Evolutionary conservation across 2,888 invertebrate species (phyloP).

Genomic region (Diabrotica balteata): DNA sequence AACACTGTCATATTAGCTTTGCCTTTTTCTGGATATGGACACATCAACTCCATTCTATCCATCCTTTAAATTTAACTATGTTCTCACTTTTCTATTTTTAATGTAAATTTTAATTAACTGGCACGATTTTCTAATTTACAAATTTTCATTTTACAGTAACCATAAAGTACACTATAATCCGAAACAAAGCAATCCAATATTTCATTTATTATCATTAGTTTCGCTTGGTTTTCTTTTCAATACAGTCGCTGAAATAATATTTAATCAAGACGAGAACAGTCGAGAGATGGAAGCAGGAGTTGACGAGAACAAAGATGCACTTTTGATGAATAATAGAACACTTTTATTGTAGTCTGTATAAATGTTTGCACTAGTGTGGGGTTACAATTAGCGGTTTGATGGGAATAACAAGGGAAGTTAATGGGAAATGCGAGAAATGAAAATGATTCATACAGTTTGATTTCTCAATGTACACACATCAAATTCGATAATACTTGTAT

Average conservation of each 20-base stretch:
- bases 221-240: constrained; percentile 25
- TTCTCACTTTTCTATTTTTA: no score
- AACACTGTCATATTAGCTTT: no score
- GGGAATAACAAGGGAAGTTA: constrained; percentile 20
- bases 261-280: constrained; percentile 19
- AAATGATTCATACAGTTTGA: constrained; percentile 21
- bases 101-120: no score
- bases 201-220: constrained; percentile 23
- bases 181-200: constrained; percentile 4
- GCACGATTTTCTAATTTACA: no score
- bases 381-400: constrained; percentile 31
- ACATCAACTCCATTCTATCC: no score
- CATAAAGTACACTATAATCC: background rate
- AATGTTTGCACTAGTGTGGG: constrained; percentile 31
- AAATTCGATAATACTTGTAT: constrained; percentile 9
- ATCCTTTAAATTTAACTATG: no score
- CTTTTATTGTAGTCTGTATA: constrained; percentile 30
- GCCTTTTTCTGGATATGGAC: no score
- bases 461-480: constrained; percentile 17
- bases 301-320: constrained; percentile 31
- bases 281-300: background rate
- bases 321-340: constrained; percentile 35
- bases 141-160: no score
- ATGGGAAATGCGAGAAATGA: constrained; percentile 19
- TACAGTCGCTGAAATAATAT: constrained; percentile 35